Percentiles rank a stretch among this genome's conserved stretches.
Conservation (phyloP, 2,797 vertebrate genomes). For the Zenarchopterus dispar region DNA sequence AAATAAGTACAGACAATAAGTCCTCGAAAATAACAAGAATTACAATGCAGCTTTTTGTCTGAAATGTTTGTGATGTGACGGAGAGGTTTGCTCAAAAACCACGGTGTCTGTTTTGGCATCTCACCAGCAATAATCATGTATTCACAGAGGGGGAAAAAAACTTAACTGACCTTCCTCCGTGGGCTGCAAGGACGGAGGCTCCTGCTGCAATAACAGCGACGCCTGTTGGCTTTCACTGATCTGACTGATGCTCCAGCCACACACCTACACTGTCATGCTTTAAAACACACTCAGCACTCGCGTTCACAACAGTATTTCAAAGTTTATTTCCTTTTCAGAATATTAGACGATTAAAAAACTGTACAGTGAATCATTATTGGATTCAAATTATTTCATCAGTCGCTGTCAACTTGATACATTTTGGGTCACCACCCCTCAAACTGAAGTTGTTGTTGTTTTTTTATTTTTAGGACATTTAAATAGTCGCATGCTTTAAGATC, state of each 20-base stretch:
- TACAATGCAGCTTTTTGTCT: conserved; percentile 4
- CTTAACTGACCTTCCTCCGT: conserved; percentile 65
- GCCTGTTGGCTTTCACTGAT: conserved; percentile 59
- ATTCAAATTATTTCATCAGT: conserved; percentile 72
- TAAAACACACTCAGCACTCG: conserved; percentile 6
- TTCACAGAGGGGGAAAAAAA: conserved; percentile 34
- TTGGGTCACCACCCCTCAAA: conserved; percentile 51
- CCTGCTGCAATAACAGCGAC: conserved; percentile 70
- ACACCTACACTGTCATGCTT: background rate
- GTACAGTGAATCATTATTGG: conserved; percentile 74
- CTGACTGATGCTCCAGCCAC: conserved; percentile 13
- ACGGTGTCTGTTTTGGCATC: conserved; percentile 56
- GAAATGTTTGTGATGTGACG: background rate
- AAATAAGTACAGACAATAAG: conserved; percentile 23
- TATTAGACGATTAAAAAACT: conserved; percentile 63
- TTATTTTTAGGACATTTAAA: conserved; percentile 70
- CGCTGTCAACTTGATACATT: conserved; percentile 69
- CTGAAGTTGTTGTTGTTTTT: conserved; percentile 48
- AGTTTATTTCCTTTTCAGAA: conserved; percentile 78
- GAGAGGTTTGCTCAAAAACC: conserved; percentile 40
- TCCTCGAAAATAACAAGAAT: conserved; percentile 13
- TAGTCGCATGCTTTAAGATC: conserved; percentile 80
- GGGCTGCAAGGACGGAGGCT: conserved; percentile 68
- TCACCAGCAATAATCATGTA: conserved; percentile 50
- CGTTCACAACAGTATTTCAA: conserved; percentile 67